Evolutionary conservation across 2,888 invertebrate species (phyloP).

Genomic region (Acrocera orbiculus): DNA sequence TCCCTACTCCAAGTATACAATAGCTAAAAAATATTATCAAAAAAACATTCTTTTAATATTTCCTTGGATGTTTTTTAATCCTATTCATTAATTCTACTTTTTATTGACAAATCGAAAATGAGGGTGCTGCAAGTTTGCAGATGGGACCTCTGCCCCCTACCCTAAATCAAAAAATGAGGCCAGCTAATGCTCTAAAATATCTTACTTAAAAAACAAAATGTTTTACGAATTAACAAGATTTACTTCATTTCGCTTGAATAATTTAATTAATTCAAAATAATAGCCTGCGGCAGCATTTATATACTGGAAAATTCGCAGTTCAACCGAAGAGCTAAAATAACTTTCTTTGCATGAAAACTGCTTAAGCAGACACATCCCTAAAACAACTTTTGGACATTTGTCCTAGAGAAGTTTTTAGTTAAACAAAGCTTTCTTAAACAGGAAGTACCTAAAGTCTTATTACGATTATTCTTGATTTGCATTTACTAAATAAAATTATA

Average conservation of each 20-base stretch:
- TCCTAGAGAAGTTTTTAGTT: too few relatives aligned
- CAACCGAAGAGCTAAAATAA: too few relatives aligned
- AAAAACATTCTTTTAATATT: slow-evolving; percentile 1
- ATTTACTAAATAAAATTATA: too few relatives aligned
- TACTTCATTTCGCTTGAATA: slow-evolving; percentile 12
- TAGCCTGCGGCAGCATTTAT: too few relatives aligned
- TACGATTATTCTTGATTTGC: too few relatives aligned
- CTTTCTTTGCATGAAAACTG: too few relatives aligned
- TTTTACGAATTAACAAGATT: slow-evolving; percentile 11
- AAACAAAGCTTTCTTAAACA: too few relatives aligned
- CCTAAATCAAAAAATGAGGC: not conserved
- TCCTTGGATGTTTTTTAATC: slow-evolving; percentile 4
- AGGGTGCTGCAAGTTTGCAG: slow-evolving; percentile 1
- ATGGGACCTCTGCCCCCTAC: slow-evolving; percentile 2
- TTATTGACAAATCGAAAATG: slow-evolving; percentile 5
- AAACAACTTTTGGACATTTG: too few relatives aligned
- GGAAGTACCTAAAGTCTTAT: too few relatives aligned
- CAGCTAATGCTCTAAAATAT: not conserved
- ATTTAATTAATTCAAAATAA: slow-evolving; percentile 11
- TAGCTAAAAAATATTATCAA: not conserved
- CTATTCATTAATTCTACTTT: slow-evolving; percentile 6
- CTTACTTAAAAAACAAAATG: not conserved
- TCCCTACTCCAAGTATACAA: not conserved
- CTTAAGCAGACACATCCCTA: too few relatives aligned
- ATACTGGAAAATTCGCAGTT: too few relatives aligned